A percentile compares a stretch with the other conserved stretches of the same genome.
phyloP scores from a whole-genome alignment of 2,797 vertebrate genomes.

The Sebastes itinus region DNA sequence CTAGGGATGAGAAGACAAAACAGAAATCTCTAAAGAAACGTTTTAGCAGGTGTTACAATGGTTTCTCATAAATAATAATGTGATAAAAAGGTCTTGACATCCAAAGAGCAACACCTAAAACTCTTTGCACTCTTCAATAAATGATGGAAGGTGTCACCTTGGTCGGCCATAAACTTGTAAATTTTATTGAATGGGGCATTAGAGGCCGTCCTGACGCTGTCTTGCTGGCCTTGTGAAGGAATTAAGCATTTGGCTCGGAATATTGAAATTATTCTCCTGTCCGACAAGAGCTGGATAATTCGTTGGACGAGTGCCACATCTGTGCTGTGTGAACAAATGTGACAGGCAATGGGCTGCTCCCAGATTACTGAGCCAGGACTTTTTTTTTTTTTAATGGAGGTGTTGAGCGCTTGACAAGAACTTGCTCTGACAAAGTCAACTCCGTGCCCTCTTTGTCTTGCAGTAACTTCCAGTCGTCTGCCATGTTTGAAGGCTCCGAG shows the following conservation, averaged over 20 bases:
- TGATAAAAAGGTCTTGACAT: constrained; percentile 14
- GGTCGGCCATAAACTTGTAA: background rate
- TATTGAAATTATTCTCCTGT: constrained; percentile 1
- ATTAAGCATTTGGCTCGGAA: background rate
- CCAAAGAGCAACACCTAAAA: constrained; percentile 2
- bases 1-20: background rate
- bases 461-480: constrained; percentile 88
- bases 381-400: background rate
- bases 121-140: background rate
- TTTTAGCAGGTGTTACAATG: background rate
- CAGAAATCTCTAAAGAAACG: background rate
- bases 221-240: background rate
- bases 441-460: constrained; percentile 58
- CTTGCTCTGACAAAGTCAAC: constrained; percentile 57
- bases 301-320: background rate
- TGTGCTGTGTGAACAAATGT: constrained; percentile 2
- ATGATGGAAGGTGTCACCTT: background rate
- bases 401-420: constrained; percentile 43
- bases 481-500: constrained; percentile 87
- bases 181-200: background rate
- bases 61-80: constrained; percentile 8
- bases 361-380: background rate
- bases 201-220: background rate
- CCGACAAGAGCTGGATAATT: background rate
- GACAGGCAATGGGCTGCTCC: constrained; percentile 4